Percentiles rank a stretch among this genome's conserved stretches.
Conservation (phyloP, 2,797 vertebrate species). For the Pseudomugil tenellus region DNA sequence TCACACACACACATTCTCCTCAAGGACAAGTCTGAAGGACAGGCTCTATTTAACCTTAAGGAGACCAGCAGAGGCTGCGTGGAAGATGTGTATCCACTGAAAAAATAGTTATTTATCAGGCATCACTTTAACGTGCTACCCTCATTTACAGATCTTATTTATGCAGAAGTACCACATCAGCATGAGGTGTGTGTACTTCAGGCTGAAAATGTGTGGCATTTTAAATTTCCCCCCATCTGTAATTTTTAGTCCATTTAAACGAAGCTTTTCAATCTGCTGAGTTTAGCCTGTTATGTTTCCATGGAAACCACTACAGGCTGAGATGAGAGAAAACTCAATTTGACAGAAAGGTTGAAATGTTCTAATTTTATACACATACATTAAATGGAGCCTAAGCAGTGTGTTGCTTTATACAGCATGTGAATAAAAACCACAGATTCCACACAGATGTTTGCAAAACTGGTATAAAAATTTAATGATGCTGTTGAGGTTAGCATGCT, state of each 20-base stretch:
- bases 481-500: slow-evolving; percentile 63
- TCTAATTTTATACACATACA: background rate
- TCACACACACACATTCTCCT: slow-evolving; percentile 37
- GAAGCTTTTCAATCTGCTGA: background rate
- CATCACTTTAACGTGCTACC: background rate
- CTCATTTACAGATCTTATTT: slow-evolving; percentile 8
- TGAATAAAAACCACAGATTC: slow-evolving; percentile 18
- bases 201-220: background rate
- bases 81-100: background rate
- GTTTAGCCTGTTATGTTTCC: slow-evolving; percentile 1
- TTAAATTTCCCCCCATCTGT: background rate
- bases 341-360: background rate
- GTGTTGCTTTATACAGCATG: background rate
- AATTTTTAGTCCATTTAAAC: background rate
- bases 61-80: slow-evolving; percentile 41
- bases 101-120: background rate
- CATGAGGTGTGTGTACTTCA: background rate
- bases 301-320: background rate
- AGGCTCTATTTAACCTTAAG: slow-evolving; percentile 32
- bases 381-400: background rate
- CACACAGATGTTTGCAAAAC: slow-evolving; percentile 63
- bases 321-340: background rate
- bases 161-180: slow-evolving; percentile 7
- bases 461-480: slow-evolving; percentile 80
- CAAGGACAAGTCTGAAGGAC: slow-evolving; percentile 77